Conservation (phyloP, 2,797 vertebrate species). For the Hoplostethus mediterraneus region DNA sequence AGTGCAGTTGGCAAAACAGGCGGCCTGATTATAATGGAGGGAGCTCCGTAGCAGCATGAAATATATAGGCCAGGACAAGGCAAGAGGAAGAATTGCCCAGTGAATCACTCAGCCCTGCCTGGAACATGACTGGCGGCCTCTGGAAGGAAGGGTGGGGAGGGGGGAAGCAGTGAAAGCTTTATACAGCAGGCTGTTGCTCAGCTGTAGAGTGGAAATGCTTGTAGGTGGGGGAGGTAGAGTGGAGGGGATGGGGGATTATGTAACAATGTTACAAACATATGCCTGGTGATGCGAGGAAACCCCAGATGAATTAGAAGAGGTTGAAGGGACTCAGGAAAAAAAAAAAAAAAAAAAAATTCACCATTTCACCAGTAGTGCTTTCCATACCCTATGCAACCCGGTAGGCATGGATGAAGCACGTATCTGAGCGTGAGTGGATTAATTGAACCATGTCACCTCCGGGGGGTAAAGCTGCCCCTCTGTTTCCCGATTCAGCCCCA, state of each 20-base stretch:
- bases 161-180: conserved; percentile 44
- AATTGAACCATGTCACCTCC: conserved; percentile 75
- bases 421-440: conserved; percentile 69
- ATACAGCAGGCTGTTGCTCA: conserved; percentile 74
- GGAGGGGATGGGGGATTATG: conserved; percentile 57
- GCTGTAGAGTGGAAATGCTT: conserved; percentile 62
- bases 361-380: conserved; percentile 31
- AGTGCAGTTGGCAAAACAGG: conserved; percentile 64
- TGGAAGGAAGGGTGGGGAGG: conserved; percentile 55
- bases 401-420: conserved; percentile 42
- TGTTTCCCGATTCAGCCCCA: conserved; percentile 58
- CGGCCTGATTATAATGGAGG: conserved; percentile 66
- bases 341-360: conserved; percentile 11
- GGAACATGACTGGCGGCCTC: conserved; percentile 73
- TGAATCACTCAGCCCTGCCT: conserved; percentile 73
- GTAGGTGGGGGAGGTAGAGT: conserved; percentile 59
- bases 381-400: conserved; percentile 24
- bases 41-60: conserved; percentile 59
- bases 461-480: conserved; percentile 68
- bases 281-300: conserved; percentile 68
- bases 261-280: conserved; percentile 74
- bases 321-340: conserved; percentile 24
- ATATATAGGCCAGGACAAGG: conserved; percentile 74
- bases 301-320: conserved; percentile 57
- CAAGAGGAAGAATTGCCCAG: conserved; percentile 71